These are phyloP conservation scores for Riptortus pedestris DNA, from an alignment of 1,140 invertebrate genomes.

Conservation along the genomic window DNA sequence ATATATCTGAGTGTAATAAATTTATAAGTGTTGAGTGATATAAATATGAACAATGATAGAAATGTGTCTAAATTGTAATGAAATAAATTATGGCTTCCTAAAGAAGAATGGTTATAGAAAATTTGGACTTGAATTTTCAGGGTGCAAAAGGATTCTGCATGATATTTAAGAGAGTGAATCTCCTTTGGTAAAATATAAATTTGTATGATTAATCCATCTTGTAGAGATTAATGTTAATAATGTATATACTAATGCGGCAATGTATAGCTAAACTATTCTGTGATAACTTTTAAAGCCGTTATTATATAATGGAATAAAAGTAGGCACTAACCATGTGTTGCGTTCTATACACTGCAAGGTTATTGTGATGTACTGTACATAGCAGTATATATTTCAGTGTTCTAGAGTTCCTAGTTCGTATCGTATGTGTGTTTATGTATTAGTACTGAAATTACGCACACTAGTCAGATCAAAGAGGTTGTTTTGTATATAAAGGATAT, in stretches of 20 bases:
- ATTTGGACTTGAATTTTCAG: too few species aligned
- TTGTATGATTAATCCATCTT: slow-evolving; percentile 9
- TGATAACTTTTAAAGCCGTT: slow-evolving; percentile 24
- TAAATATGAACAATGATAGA: too few species aligned
- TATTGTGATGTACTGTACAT: slow-evolving; percentile 25
- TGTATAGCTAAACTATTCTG: slow-evolving; percentile 27
- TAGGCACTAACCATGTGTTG: slow-evolving; percentile 24
- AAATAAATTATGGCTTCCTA: too few species aligned
- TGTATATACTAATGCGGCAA: slow-evolving; percentile 17
- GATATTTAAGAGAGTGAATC: too few species aligned
- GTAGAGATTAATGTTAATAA: slow-evolving; percentile 14
- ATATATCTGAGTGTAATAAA: not conserved
- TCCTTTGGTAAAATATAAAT: too few species aligned
- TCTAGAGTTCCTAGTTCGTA: slow-evolving; percentile 29
- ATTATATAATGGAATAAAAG: not conserved
- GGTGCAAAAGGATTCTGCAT: too few species aligned
- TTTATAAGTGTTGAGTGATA: too few species aligned
- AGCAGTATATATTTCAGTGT: slow-evolving; percentile 28
- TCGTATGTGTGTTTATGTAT: slow-evolving; percentile 28
- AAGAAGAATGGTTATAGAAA: too few species aligned
- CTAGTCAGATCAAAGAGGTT: slow-evolving; percentile 28
- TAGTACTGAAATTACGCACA: slow-evolving; percentile 30
- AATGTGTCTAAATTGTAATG: too few species aligned
- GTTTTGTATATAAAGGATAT: slow-evolving; percentile 28
- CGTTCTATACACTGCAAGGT: slow-evolving; percentile 26